Evolutionary conservation across 2,113 vertebrate species (phyloP).

Genomic region (Mastomys natalensis): DNA sequence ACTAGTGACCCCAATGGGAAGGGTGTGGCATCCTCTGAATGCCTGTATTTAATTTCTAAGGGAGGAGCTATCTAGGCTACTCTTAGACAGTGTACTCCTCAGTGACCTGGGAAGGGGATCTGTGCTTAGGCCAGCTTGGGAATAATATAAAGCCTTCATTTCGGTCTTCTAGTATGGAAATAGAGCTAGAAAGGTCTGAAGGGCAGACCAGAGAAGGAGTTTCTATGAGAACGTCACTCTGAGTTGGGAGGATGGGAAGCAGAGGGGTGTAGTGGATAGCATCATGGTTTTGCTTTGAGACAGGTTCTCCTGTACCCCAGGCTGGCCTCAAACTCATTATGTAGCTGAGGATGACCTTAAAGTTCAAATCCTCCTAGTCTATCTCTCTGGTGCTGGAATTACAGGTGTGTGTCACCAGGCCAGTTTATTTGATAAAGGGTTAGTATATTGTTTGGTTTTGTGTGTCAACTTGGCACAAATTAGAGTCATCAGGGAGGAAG

Average conservation of each 20-base stretch:
- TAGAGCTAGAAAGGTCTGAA: not conserved
- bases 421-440: not conserved
- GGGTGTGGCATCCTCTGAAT: not conserved
- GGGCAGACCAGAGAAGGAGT: not conserved
- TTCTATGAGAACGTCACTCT: not conserved
- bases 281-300: not conserved
- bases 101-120: not conserved
- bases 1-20: not conserved
- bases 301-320: not conserved
- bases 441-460: too few species aligned
- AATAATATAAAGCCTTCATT: not conserved
- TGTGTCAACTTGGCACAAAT: too few species aligned
- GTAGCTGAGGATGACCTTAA: not conserved
- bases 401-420: not conserved
- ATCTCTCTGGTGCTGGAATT: not conserved
- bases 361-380: not conserved
- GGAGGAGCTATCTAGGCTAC: not conserved
- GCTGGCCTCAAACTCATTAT: not conserved
- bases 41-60: not conserved
- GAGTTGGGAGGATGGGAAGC: not conserved
- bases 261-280: not conserved
- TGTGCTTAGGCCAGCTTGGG: not conserved
- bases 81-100: not conserved
- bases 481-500: too few species aligned
- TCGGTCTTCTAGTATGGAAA: not conserved